These are phyloP conservation scores for Eptesicus fuscus DNA, from an alignment of 2,113 vertebrate genomes.

Conservation along the genomic window DNA sequence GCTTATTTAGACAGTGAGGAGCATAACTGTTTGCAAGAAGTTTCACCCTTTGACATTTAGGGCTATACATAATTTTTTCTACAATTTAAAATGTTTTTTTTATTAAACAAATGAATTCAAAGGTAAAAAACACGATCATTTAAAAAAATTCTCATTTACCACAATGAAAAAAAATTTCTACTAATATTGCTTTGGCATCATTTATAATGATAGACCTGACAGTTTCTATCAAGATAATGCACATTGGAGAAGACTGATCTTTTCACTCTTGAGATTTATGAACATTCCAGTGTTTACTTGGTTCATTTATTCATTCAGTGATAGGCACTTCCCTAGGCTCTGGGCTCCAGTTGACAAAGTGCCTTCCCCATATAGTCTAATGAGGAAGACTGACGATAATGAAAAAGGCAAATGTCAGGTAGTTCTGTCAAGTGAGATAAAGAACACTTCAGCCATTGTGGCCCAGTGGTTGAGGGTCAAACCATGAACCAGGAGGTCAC, in stretches of 20 bases:
- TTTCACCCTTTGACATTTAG: conserved; percentile 24
- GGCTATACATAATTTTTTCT: conserved; percentile 32
- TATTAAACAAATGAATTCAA: conserved; percentile 47
- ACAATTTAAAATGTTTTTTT: conserved; percentile 38
- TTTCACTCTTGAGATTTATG: conserved; percentile 39
- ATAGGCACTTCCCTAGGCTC: neutral
- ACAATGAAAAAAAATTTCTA: conserved; percentile 3
- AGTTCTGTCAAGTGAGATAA: neutral
- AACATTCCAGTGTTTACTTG: conserved; percentile 35
- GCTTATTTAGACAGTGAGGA: neutral
- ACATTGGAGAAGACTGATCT: neutral
- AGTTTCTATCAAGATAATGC: conserved; percentile 43
- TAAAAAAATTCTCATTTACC: neutral
- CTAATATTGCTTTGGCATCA: neutral
- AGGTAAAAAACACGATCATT: neutral
- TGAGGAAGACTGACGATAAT: conserved; percentile 21
- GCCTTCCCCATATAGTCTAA: neutral
- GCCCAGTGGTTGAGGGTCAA: no score
- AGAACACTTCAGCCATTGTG: neutral
- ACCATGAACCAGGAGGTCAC: no score
- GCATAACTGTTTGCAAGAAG: neutral
- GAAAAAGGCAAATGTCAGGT: conserved; percentile 3
- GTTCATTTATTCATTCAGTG: conserved; percentile 38
- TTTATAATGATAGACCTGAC: conserved; percentile 43
- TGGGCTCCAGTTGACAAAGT: neutral